Evolutionary conservation across 2,888 invertebrate genomes (phyloP), one percentile per base, ranked within the genome.

Genomic region (Amitus sp.): DNA sequence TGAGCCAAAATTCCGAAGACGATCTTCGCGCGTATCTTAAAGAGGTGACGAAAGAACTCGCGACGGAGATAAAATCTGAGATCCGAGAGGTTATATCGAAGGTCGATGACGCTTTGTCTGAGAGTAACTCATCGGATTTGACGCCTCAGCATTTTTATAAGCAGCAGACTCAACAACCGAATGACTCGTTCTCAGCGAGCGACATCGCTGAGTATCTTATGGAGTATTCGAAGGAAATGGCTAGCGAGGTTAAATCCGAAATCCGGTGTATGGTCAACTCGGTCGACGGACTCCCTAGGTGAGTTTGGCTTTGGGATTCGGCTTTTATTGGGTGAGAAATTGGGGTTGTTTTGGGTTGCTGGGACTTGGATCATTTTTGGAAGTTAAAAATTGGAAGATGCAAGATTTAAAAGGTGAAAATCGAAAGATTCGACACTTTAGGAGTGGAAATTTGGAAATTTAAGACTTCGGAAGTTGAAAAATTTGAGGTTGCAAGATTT

Each of bases 61-160:
- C 92, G 1, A 91, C 90, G 7, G 92, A 92, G 82, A 90, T 93
- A 15, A 92, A 92, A 77, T 92, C 92, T 1, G 92, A 92, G 84
- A 90, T 93, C 34, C 85, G 92, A 4, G 92, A 89, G 79, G 92
- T 93, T 0, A 92, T 92, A 68, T 90, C 89, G 1, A 89, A 88
- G 80, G 92, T 93, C 0, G 92, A 93, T 69, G 91, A 92, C 75
- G 92, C 90, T 45, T 82, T 92, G 27, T 90, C 91, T 62, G 90
- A 89, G 76, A 87, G 88, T 0, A 90, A 89, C 73, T 83, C 84
- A 0, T 76, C 86, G 4, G 89, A 89, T 68, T 84, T 86, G 18
- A 75, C 76, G 4, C 76, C 76, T 3, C 80, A 80, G 42, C 79
- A 81, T 68, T 66, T 70, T 0, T 62, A 49, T 23, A 49, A 52